Conservation (phyloP, 2,113 vertebrate species). For the Cinclus mexicanus region DNA sequence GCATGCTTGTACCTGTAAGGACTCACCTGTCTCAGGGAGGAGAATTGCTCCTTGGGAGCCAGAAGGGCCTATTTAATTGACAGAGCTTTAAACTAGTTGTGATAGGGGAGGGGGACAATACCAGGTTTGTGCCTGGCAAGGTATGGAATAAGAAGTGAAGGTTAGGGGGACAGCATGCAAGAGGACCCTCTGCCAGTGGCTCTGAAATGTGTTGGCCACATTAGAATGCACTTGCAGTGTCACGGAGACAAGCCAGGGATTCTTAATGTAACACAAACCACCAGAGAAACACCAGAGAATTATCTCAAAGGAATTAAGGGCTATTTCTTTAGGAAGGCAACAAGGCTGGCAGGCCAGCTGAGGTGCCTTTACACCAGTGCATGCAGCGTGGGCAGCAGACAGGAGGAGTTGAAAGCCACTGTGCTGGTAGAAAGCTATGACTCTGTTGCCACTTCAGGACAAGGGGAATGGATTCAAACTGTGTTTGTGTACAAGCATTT, state of each 20-base stretch:
- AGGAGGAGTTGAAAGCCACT: background rate
- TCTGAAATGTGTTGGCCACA: background rate
- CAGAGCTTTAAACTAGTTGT: background rate
- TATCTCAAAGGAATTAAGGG: background rate
- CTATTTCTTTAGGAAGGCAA: background rate
- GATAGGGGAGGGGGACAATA: background rate
- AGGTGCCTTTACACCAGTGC: background rate
- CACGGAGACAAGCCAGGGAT: background rate
- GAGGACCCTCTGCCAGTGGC: background rate
- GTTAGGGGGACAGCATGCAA: background rate
- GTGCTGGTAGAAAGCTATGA: background rate
- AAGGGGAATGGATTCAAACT: background rate
- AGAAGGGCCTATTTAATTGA: background rate
- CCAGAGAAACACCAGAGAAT: background rate
- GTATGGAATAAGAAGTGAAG: background rate
- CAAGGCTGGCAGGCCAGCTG: background rate
- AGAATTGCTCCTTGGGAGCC: background rate
- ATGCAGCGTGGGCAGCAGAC: background rate
- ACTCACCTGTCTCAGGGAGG: background rate
- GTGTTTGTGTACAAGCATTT: background rate
- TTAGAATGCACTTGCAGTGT: background rate
- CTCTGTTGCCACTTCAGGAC: background rate
- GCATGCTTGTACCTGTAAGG: background rate
- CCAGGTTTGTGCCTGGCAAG: background rate
- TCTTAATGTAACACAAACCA: background rate